Conservation (phyloP, 35 echinoderm and acorn worm species). For the Lytechinus pictus region DNA sequence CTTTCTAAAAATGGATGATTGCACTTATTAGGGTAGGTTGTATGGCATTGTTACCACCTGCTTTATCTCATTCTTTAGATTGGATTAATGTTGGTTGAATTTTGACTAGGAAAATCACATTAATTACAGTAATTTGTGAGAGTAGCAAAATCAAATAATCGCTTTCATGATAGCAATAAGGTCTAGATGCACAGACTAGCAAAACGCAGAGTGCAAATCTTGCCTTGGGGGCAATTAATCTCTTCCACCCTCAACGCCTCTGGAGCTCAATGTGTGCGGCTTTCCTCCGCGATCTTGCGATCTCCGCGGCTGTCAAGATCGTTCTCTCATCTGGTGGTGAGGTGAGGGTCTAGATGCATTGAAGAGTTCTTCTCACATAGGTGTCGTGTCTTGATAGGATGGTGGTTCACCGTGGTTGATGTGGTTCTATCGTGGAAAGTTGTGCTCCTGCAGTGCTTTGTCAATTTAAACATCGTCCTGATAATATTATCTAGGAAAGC, state of each 20-base stretch:
- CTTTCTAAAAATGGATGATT: no score
- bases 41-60: no score
- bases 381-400: background rate
- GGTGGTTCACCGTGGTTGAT: background rate
- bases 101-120: no score
- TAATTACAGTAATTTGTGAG: no score
- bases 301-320: background rate
- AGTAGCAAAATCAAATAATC: background rate
- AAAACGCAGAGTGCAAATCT: background rate
- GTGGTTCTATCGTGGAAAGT: background rate
- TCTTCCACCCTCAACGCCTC: background rate
- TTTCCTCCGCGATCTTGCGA: background rate
- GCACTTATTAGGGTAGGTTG: no score
- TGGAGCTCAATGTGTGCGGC: background rate
- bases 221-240: constrained; percentile 9
- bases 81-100: no score
- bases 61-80: no score
- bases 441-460: background rate
- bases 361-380: background rate
- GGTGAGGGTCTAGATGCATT: background rate
- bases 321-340: background rate
- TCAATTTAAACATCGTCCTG: background rate
- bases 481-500: background rate
- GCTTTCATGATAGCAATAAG: background rate
- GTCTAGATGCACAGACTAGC: background rate